These are phyloP conservation scores for Papilio glaucus DNA, from an alignment of 1,140 invertebrate species.

Conservation along the genomic window DNA sequence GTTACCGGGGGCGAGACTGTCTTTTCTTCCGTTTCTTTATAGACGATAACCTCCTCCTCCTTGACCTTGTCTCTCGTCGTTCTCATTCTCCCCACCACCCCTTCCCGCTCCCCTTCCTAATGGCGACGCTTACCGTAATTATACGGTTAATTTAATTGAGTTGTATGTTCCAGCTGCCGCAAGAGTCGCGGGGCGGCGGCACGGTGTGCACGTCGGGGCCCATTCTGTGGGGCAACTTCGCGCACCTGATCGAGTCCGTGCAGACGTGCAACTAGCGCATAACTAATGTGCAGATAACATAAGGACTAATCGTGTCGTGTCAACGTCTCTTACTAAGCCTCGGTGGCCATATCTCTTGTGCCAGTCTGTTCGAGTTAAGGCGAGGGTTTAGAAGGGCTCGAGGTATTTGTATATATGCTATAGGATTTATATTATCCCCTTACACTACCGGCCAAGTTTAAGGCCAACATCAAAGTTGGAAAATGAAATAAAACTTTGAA, in stretches of 20 bases:
- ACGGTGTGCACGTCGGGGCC: slow-evolving; percentile 87
- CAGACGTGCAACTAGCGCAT: slow-evolving; percentile 66
- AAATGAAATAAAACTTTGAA: too few relatives aligned
- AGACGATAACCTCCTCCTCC: too few relatives aligned
- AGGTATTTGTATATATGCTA: not conserved
- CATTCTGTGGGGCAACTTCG: slow-evolving; percentile 80
- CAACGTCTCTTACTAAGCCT: slow-evolving; percentile 16
- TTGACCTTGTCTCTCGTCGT: too few relatives aligned
- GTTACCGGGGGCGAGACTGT: too few relatives aligned
- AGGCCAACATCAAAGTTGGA: too few relatives aligned
- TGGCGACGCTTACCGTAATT: too few relatives aligned
- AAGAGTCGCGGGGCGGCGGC: slow-evolving; percentile 91
- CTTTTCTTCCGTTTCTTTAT: too few relatives aligned
- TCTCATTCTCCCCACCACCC: too few relatives aligned
- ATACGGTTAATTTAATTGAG: too few relatives aligned
- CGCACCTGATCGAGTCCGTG: slow-evolving; percentile 73
- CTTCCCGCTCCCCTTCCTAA: too few relatives aligned
- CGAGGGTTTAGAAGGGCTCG: not conserved
- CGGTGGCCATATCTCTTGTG: slow-evolving; percentile 18
- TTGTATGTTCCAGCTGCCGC: slow-evolving; percentile 88
- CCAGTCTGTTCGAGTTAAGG: not conserved
- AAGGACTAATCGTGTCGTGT: slow-evolving; percentile 15
- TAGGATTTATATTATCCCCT: not conserved
- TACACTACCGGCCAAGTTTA: too few relatives aligned
- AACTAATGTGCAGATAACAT: not conserved